phyloP scores from a whole-genome alignment of 2,797 vertebrate species.

The Hippoglossus hippoglossus region DNA sequence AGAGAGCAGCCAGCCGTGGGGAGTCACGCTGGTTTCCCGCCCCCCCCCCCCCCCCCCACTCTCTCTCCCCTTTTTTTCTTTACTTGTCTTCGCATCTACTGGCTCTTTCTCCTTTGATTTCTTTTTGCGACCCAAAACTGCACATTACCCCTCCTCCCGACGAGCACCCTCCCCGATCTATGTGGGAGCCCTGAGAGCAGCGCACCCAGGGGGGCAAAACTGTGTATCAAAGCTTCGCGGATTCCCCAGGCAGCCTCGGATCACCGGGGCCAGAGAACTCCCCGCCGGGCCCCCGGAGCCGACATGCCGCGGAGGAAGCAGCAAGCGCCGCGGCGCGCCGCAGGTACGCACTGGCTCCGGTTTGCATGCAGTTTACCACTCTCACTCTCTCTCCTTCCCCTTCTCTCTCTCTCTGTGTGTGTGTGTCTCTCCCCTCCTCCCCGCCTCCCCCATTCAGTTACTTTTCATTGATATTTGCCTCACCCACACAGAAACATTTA shows the following conservation, averaged over 20 bases:
- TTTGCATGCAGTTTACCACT: constrained; percentile 30
- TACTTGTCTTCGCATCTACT: constrained; percentile 24
- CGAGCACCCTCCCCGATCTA: constrained; percentile 69
- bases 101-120: constrained; percentile 53
- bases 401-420: neutral
- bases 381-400: neutral
- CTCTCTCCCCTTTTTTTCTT: neutral
- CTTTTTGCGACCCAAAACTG: constrained; percentile 74
- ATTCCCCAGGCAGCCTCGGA: constrained; percentile 83
- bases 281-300: constrained; percentile 69
- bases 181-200: constrained; percentile 84
- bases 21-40: constrained; percentile 29
- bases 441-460: constrained; percentile 41
- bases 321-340: constrained; percentile 96
- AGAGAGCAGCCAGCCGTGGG: constrained; percentile 43
- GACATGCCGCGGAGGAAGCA: constrained; percentile 98
- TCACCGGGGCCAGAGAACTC: constrained; percentile 85
- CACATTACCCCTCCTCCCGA: constrained; percentile 25
- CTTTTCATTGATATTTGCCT: constrained; percentile 61
- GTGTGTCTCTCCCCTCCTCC: neutral
- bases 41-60: too few species aligned
- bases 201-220: constrained; percentile 81
- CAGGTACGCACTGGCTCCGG: constrained; percentile 84
- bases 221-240: constrained; percentile 83
- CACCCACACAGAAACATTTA: constrained; percentile 15